A percentile compares a stretch with the other conserved stretches of the same genome.
phyloP scores from a whole-genome alignment of 2,113 vertebrate species.

The Gila orcuttii region DNA sequence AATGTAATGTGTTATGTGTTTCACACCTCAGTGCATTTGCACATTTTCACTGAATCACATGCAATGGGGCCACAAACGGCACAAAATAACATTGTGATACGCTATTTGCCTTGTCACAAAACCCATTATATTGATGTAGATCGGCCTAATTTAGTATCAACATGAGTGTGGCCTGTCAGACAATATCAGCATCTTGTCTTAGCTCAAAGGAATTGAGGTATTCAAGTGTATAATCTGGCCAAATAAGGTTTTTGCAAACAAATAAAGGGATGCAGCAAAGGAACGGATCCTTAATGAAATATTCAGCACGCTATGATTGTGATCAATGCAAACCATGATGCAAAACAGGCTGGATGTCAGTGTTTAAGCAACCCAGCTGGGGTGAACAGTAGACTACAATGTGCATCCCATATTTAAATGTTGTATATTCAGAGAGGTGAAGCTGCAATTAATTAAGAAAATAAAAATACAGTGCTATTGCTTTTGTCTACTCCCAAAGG shows the following conservation, averaged over 20 bases:
- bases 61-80: conserved; percentile 8
- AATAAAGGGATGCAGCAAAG: conserved; percentile 17
- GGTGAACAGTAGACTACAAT: neutral
- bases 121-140: conserved; percentile 10
- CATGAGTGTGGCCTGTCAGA: conserved; percentile 33
- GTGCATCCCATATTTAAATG: too few species aligned
- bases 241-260: conserved; percentile 6
- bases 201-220: neutral
- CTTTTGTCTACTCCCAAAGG: neutral
- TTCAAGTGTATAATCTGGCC: conserved; percentile 11
- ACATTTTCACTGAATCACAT: neutral
- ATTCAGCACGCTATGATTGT: neutral
- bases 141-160: neutral
- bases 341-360: conserved; percentile 13
- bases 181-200: neutral
- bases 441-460: neutral
- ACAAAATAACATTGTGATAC: neutral
- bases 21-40: neutral
- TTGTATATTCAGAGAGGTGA: neutral
- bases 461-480: neutral
- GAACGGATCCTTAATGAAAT: neutral
- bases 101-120: neutral
- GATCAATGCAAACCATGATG: conserved; percentile 29
- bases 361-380: neutral
- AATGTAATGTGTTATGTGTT: neutral